Evolutionary conservation across 2,888 invertebrate genomes (phyloP).

Genomic region (Nineta flava): DNA sequence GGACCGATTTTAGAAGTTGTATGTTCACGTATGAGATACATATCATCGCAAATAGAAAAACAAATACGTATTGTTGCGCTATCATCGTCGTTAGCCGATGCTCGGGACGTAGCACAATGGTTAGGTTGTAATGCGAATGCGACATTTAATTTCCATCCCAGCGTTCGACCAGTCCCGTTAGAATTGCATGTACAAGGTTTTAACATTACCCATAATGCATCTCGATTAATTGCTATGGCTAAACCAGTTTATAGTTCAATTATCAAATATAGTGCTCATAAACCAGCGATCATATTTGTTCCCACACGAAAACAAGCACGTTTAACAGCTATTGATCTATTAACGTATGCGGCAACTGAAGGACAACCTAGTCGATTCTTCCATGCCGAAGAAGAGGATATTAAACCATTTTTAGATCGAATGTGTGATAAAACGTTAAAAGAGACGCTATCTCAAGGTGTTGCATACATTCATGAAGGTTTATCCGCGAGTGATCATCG

Average conservation of each 20-base stretch:
- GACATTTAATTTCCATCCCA: constrained; percentile 98
- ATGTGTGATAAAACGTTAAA: constrained; percentile 81
- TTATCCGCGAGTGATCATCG: constrained; percentile 69
- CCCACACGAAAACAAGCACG: constrained; percentile 82
- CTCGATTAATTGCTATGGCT: constrained; percentile 92
- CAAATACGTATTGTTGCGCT: constrained; percentile 88
- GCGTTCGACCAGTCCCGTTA: constrained; percentile 85
- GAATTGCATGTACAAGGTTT: constrained; percentile 95
- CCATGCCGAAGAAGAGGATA: constrained; percentile 71
- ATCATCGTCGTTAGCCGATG: constrained; percentile 86
- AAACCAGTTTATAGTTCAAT: constrained; percentile 95
- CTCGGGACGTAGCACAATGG: constrained; percentile 92
- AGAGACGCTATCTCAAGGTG: constrained; percentile 86
- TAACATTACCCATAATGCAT: constrained; percentile 94
- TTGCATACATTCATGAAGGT: constrained; percentile 96
- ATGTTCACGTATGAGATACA: constrained; percentile 86
- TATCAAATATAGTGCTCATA: constrained; percentile 61
- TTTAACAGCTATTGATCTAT: constrained; percentile 87
- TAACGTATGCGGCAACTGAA: constrained; percentile 88
- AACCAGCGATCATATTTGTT: constrained; percentile 81
- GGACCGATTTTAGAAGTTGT: constrained; percentile 89
- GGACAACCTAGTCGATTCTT: constrained; percentile 75
- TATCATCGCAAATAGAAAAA: constrained; percentile 81
- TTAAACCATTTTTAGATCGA: constrained; percentile 75
- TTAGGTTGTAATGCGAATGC: constrained; percentile 84